A percentile compares a stretch with the other conserved stretches of the same genome.
Conservation (phyloP, 2,888 invertebrate species). For the Lycocerus yunnanus region DNA sequence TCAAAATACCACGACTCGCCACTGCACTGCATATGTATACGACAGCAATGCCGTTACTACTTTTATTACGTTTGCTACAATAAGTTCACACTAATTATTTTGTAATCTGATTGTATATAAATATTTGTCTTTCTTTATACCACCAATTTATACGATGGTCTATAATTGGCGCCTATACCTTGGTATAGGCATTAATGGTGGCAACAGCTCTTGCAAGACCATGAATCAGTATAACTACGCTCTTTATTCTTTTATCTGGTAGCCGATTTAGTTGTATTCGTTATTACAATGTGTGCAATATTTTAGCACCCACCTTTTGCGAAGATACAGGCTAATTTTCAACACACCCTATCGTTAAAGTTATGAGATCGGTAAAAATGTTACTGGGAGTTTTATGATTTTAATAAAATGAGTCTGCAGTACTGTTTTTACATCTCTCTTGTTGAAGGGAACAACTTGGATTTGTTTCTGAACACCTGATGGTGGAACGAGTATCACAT, state of each 20-base stretch:
- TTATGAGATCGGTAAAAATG: constrained; percentile 23
- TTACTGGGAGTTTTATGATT: neutral
- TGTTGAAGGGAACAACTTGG: neutral
- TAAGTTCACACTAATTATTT: constrained; percentile 21
- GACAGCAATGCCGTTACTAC: neutral
- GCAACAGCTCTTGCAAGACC: constrained; percentile 44
- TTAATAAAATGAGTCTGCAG: neutral
- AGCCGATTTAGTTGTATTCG: constrained; percentile 48
- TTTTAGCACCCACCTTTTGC: constrained; percentile 47
- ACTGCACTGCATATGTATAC: too few relatives aligned
- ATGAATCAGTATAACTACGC: constrained; percentile 51
- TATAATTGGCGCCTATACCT: constrained; percentile 51
- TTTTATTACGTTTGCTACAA: neutral
- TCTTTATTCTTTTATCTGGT: constrained; percentile 51
- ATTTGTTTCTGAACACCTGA: neutral
- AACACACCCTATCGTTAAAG: constrained; percentile 25
- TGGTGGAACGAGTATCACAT: neutral
- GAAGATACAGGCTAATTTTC: constrained; percentile 33
- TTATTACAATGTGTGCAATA: constrained; percentile 44
- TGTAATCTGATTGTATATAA: constrained; percentile 25
- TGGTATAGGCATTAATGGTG: constrained; percentile 51
- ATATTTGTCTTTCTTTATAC: constrained; percentile 28
- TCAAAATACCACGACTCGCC: too few relatives aligned
- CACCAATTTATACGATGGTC: constrained; percentile 48
- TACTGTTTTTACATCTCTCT: neutral